Percentiles rank a stretch among this genome's conserved stretches.
Evolutionary conservation across 2,113 vertebrate genomes (phyloP).

Genomic region (Petrocephalus zakoni): DNA sequence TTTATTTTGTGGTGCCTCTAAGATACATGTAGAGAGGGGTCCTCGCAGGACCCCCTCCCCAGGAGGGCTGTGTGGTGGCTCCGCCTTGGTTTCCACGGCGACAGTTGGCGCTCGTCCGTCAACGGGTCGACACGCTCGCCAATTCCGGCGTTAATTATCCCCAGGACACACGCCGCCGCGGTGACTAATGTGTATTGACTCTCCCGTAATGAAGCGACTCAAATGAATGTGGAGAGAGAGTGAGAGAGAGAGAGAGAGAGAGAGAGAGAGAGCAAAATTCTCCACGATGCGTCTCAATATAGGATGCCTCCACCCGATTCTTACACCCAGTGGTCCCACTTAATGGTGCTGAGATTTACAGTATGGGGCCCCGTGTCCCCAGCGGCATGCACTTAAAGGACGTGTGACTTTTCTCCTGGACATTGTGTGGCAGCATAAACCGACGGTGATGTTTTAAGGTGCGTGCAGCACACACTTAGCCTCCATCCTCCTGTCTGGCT

Average conservation of each 20-base stretch:
- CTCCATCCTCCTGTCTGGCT: background rate
- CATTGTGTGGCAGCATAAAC: background rate
- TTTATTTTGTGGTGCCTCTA: background rate
- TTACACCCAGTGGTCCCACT: background rate
- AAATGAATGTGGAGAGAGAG: constrained; percentile 40
- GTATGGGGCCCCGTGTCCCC: background rate
- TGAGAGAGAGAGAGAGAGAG: constrained; percentile 31
- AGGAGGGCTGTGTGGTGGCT: background rate
- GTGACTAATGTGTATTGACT: constrained; percentile 57
- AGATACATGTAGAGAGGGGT: background rate
- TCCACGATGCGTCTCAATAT: constrained; percentile 51
- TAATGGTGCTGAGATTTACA: constrained; percentile 4
- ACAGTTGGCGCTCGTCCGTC: constrained; percentile 29
- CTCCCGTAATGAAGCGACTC: constrained; percentile 53
- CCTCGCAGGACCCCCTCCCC: background rate
- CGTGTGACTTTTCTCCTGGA: background rate
- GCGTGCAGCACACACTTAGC: background rate
- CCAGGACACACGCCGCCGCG: constrained; percentile 29
- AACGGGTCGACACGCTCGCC: constrained; percentile 22
- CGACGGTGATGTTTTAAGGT: background rate
- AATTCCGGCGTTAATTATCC: constrained; percentile 43
- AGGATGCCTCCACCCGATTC: constrained; percentile 26
- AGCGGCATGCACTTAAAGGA: background rate
- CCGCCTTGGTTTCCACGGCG: constrained; percentile 9
- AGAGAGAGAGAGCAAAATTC: constrained; percentile 32